Evolutionary conservation across 2,113 vertebrate genomes (phyloP).

Genomic region (Apaloderma vittatum): DNA sequence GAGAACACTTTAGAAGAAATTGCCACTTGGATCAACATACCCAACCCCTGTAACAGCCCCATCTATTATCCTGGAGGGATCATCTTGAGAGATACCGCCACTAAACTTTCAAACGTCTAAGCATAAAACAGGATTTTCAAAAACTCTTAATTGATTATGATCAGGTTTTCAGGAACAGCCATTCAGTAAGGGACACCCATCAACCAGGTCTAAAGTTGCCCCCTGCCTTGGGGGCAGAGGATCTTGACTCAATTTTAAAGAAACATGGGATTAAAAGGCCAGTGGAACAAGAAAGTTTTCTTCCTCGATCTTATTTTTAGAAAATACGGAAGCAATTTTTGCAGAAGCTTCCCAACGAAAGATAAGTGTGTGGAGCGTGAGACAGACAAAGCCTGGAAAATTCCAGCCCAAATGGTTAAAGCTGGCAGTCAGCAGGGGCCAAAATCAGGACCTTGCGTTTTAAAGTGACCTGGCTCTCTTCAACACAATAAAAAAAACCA

Average conservation of each 20-base stretch:
- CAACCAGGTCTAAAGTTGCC: background rate
- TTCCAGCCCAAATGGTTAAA: background rate
- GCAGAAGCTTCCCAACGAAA: background rate
- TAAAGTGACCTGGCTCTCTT: background rate
- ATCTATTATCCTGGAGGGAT: background rate
- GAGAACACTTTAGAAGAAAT: background rate
- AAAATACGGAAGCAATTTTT: background rate
- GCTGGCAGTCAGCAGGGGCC: background rate
- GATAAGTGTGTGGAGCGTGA: background rate
- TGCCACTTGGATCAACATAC: background rate
- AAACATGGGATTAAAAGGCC: background rate
- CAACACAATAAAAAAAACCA: background rate
- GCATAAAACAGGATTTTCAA: background rate
- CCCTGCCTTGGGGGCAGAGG: too few species aligned
- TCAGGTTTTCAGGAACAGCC: background rate
- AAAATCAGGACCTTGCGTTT: background rate
- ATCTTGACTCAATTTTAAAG: background rate
- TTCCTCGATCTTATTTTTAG: constrained; percentile 31
- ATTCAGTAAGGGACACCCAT: background rate
- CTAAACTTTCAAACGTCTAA: background rate
- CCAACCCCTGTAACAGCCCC: fast-evolving
- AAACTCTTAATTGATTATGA: background rate
- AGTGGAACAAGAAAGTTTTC: background rate
- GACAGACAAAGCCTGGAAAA: constrained; percentile 20
- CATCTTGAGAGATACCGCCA: background rate